Conservation (phyloP, 2,113 vertebrate genomes). For the Panthera tigris region DNA sequence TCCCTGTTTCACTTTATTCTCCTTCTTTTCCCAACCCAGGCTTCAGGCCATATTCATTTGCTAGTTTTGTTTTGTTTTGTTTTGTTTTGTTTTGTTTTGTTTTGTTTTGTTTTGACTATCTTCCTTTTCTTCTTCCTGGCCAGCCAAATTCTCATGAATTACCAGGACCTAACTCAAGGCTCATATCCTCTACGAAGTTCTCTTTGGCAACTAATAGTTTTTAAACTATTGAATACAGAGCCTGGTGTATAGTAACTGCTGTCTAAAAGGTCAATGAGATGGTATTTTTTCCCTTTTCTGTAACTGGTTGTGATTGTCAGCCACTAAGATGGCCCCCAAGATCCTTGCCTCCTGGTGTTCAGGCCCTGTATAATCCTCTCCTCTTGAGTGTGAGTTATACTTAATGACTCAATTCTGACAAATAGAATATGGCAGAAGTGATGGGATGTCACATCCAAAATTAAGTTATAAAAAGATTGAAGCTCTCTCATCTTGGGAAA, state of each 20-base stretch:
- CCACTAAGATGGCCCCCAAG: background rate
- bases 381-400: background rate
- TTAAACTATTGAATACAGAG: background rate
- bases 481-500: background rate
- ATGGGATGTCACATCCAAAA: background rate
- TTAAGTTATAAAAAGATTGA: background rate
- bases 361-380: no score
- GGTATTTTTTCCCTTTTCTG: background rate
- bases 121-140: background rate
- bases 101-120: background rate
- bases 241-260: background rate
- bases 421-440: background rate
- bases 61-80: background rate
- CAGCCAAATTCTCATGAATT: background rate
- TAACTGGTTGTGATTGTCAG: background rate
- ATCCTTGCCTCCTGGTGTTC: accelerated
- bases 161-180: background rate
- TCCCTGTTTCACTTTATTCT: background rate
- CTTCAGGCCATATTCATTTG: background rate
- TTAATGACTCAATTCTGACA: background rate
- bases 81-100: background rate
- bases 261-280: background rate
- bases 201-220: background rate
- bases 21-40: no score
- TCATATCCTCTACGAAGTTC: background rate